Evolutionary conservation across 1,140 invertebrate species (phyloP).

Genomic region (Trypoxylus dichotomus): DNA sequence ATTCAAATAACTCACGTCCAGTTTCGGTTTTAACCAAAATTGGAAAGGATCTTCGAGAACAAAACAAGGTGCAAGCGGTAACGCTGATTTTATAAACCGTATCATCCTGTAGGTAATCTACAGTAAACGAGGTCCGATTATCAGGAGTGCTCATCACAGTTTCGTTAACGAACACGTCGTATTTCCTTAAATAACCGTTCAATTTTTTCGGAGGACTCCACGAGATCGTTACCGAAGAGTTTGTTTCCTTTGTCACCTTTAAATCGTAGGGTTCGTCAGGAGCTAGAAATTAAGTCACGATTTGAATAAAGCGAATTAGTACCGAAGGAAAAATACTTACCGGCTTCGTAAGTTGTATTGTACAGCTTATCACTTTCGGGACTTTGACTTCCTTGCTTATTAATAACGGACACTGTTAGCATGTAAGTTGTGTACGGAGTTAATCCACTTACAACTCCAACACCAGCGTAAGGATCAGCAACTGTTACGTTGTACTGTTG

Average conservation of each 20-base stretch:
- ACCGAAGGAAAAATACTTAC: conserved; percentile 47
- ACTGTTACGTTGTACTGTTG: conserved; percentile 32
- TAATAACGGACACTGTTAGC: conserved; percentile 72
- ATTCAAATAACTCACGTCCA: background rate
- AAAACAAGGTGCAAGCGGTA: background rate
- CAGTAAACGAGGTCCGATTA: background rate
- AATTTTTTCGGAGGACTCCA: background rate
- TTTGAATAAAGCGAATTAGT: conserved; percentile 13
- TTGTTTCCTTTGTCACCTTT: background rate
- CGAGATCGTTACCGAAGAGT: background rate
- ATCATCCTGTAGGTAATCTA: background rate
- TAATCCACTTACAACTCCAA: conserved; percentile 52
- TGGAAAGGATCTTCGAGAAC: background rate
- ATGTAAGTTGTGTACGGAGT: conserved; percentile 79
- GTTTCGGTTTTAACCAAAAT: background rate
- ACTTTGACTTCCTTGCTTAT: conserved; percentile 67
- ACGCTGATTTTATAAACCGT: background rate
- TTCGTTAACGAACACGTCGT: background rate
- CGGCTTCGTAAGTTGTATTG: conserved; percentile 75
- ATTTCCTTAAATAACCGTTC: background rate
- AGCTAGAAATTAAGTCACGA: background rate
- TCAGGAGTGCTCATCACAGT: background rate
- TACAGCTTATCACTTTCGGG: conserved; percentile 64
- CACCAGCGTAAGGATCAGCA: background rate
- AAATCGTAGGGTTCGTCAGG: background rate